Conservation (phyloP, 2,888 invertebrate species). For the Philopedon plagiatum region DNA sequence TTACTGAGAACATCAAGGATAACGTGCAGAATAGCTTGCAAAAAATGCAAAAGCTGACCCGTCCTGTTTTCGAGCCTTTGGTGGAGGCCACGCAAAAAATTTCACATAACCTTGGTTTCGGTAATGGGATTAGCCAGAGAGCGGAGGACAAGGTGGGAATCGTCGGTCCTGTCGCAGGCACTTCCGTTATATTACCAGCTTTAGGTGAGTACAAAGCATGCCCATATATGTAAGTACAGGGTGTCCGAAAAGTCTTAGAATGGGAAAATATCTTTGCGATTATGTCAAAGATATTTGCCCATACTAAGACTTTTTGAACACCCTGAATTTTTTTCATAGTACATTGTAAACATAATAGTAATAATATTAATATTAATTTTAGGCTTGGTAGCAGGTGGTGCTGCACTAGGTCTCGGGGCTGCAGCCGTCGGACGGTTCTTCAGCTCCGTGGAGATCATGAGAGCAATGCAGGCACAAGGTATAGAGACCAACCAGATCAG, state of each 20-base stretch:
- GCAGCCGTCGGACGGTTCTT: slow-evolving; percentile 83
- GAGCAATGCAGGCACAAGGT: slow-evolving; percentile 58
- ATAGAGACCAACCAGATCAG: slow-evolving; percentile 61
- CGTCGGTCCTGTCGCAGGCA: slow-evolving; percentile 71
- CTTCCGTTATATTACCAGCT: slow-evolving; percentile 80
- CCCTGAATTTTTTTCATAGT: too few species aligned
- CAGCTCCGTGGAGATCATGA: slow-evolving; percentile 63
- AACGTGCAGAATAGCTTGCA: slow-evolving; percentile 81
- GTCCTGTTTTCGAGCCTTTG: slow-evolving; percentile 80
- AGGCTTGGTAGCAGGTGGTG: slow-evolving; percentile 84
- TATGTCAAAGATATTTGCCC: too few species aligned
- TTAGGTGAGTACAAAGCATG: slow-evolving; percentile 65
- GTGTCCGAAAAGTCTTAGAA: too few species aligned
- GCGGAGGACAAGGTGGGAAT: slow-evolving; percentile 78
- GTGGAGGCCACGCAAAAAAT: slow-evolving; percentile 87
- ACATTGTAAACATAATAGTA: background rate
- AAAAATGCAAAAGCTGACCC: slow-evolving; percentile 77
- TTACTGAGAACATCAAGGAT: slow-evolving; percentile 81
- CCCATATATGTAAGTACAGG: too few species aligned
- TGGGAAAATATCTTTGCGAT: too few species aligned
- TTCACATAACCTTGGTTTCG: slow-evolving; percentile 75
- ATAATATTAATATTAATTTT: background rate
- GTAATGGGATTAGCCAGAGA: slow-evolving; percentile 61
- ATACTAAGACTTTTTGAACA: too few species aligned
- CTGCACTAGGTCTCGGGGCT: slow-evolving; percentile 83